These are phyloP conservation scores for Platerodrilus igneus DNA, from an alignment of 2,888 invertebrate genomes.

Conservation along the genomic window DNA sequence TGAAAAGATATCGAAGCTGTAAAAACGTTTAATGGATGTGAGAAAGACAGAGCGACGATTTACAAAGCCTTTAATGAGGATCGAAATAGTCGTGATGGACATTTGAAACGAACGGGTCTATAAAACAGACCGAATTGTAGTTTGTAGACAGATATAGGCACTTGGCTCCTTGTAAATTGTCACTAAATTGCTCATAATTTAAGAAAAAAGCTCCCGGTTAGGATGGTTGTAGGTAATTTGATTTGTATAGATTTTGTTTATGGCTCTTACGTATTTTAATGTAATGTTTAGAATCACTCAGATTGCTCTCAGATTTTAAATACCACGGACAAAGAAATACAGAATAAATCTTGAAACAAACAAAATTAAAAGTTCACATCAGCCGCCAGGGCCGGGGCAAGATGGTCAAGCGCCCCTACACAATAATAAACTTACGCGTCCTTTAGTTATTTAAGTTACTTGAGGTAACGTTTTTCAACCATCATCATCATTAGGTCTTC, in stretches of 20 bases:
- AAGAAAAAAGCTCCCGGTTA: slow-evolving; percentile 23
- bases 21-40: slow-evolving; percentile 23
- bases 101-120: slow-evolving; percentile 54
- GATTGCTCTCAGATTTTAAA: too few relatives aligned
- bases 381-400: too few relatives aligned
- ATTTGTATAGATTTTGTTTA: slow-evolving; percentile 20
- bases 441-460: too few relatives aligned
- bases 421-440: too few relatives aligned
- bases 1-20: slow-evolving; percentile 33
- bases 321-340: too few relatives aligned
- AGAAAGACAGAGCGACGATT: slow-evolving; percentile 46
- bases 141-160: slow-evolving; percentile 42
- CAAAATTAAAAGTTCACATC: too few relatives aligned
- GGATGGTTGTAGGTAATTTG: slow-evolving; percentile 22
- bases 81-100: slow-evolving; percentile 63
- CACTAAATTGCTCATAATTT: slow-evolving; percentile 35
- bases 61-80: slow-evolving; percentile 60
- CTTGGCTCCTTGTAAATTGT: slow-evolving; percentile 45
- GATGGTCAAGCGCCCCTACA: too few relatives aligned
- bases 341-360: too few relatives aligned
- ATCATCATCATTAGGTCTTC: too few relatives aligned
- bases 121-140: slow-evolving; percentile 41
- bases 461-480: too few relatives aligned
- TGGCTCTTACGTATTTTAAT: too few relatives aligned
- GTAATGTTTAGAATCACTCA: too few relatives aligned